Evolutionary conservation across 2,113 vertebrate species (phyloP).

Genomic region (Progne subis): DNA sequence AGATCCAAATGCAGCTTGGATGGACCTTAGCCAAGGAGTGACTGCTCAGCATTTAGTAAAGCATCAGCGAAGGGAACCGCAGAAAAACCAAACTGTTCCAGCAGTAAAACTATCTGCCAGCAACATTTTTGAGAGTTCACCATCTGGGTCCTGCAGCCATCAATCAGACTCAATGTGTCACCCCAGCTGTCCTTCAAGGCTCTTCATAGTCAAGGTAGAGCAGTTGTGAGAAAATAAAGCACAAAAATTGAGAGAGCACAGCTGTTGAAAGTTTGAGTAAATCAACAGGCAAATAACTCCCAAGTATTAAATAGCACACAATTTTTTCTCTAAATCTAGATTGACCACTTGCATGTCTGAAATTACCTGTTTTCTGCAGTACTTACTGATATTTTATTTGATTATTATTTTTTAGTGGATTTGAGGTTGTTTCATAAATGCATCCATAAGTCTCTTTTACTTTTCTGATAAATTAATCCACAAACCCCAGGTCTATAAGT

Average conservation of each 20-base stretch:
- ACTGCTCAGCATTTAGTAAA: conserved; percentile 50
- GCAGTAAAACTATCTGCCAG: conserved; percentile 41
- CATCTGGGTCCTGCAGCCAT: conserved; percentile 44
- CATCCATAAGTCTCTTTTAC: neutral
- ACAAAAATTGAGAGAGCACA: neutral
- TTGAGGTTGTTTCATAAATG: neutral
- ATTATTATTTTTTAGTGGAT: neutral
- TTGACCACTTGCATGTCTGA: neutral
- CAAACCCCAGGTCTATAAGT: rapidly evolving
- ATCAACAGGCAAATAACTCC: neutral
- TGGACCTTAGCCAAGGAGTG: conserved; percentile 49
- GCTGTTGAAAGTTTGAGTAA: neutral
- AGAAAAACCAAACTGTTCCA: conserved; percentile 3
- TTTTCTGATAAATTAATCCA: neutral
- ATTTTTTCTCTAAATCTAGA: neutral
- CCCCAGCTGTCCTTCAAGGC: conserved; percentile 38
- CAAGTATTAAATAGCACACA: neutral
- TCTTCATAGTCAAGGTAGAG: neutral
- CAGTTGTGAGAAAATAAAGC: conserved; percentile 13
- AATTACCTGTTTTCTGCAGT: neutral
- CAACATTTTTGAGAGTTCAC: conserved; percentile 51
- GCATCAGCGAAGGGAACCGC: neutral
- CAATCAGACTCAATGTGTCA: conserved; percentile 29
- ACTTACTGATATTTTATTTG: neutral
- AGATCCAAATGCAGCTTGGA: conserved; percentile 26